Evolutionary conservation across 2,113 vertebrate species (phyloP).

Genomic region (Pyxicephalus adspersus): DNA sequence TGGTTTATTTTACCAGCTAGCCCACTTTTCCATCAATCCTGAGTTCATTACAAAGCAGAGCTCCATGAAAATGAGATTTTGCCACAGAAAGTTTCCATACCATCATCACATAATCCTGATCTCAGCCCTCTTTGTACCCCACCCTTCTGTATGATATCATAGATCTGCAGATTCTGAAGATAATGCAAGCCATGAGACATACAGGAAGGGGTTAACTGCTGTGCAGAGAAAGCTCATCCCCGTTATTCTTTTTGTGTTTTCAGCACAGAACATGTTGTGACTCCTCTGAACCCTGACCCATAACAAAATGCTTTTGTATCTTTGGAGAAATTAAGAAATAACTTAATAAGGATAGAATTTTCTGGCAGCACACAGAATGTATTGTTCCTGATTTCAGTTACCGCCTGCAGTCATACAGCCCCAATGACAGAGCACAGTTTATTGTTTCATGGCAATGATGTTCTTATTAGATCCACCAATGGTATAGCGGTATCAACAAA

Average conservation of each 20-base stretch:
- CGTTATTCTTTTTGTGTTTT: background rate
- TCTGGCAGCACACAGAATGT: conserved; percentile 25
- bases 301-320: conserved; percentile 43
- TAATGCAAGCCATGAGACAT: background rate
- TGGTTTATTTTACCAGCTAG: no score
- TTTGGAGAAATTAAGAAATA: conserved; percentile 29
- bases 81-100: no score
- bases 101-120: no score
- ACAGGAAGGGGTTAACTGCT: background rate
- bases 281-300: conserved; percentile 40
- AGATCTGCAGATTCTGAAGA: background rate
- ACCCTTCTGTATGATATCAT: background rate
- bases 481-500: background rate
- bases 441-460: conserved; percentile 8
- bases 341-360: conserved; percentile 13
- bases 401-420: conserved; percentile 28
- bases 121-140: background rate
- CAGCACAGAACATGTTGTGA: conserved; percentile 30
- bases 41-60: no score
- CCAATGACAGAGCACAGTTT: background rate
- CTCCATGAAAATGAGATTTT: no score
- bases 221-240: background rate
- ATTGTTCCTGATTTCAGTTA: conserved; percentile 39
- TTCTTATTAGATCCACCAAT: background rate
- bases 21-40: no score